A percentile compares a stretch with the other conserved stretches of the same genome.
These are phyloP conservation scores for Prietella phreatophila DNA, from an alignment of 2,113 vertebrate species.

Conservation along the genomic window DNA sequence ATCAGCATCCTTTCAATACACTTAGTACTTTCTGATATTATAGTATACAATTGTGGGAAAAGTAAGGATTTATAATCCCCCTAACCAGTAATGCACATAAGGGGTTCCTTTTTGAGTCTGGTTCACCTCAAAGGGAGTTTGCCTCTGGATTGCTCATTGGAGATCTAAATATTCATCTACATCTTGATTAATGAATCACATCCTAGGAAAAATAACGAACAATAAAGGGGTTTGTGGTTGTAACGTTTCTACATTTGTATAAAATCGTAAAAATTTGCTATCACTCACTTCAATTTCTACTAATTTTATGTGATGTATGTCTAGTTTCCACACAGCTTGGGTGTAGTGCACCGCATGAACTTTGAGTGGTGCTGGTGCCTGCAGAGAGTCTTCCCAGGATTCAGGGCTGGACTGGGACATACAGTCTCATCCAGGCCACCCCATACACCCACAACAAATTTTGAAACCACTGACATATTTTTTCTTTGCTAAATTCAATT, in stretches of 20 bases:
- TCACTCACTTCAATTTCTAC: neutral
- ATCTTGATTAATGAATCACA: neutral
- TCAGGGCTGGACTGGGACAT: neutral
- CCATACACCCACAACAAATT: too few species aligned
- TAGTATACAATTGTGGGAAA: neutral
- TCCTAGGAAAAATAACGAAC: neutral
- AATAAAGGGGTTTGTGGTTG: neutral
- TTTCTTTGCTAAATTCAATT: too few species aligned
- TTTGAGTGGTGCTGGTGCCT: slow-evolving; percentile 71
- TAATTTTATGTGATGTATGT: neutral
- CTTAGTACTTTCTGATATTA: neutral
- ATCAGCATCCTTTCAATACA: neutral
- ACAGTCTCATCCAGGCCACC: too few species aligned
- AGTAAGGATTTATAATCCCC: neutral
- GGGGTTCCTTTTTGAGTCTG: neutral
- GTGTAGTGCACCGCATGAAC: slow-evolving; percentile 45
- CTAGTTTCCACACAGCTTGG: neutral
- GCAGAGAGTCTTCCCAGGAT: slow-evolving; percentile 40
- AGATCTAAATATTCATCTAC: neutral
- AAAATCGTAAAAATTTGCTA: neutral
- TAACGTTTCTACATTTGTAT: neutral
- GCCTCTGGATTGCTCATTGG: neutral
- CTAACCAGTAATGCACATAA: neutral
- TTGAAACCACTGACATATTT: too few species aligned
- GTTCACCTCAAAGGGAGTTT: neutral